phyloP scores from a whole-genome alignment of 2,113 vertebrate genomes.

The Callocephalon fimbriatum region DNA sequence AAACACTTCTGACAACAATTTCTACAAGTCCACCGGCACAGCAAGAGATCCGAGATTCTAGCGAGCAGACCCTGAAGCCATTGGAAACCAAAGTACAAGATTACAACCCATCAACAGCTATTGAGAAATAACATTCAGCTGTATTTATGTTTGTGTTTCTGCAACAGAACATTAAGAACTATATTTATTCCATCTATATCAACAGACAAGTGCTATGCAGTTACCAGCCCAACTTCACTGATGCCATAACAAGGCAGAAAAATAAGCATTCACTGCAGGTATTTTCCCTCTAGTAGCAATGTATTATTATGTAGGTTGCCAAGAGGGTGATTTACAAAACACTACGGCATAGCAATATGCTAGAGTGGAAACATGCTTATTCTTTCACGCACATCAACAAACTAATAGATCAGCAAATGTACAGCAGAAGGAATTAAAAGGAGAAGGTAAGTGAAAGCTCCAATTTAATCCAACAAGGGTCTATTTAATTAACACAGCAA shows the following conservation, averaged over 20 bases:
- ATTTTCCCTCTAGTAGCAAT: conserved; percentile 38
- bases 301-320: conserved; percentile 43
- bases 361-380: conserved; percentile 18
- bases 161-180: conserved; percentile 38
- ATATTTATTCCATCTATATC: conserved; percentile 47
- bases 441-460: conserved; percentile 20
- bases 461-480: background rate
- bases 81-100: conserved; percentile 52
- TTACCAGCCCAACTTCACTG: conserved; percentile 14
- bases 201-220: conserved; percentile 36
- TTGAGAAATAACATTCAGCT: conserved; percentile 45
- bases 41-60: conserved; percentile 85
- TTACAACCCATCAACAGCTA: conserved; percentile 61
- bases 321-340: conserved; percentile 53
- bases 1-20: conserved; percentile 87
- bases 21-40: conserved; percentile 87
- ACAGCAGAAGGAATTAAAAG: background rate
- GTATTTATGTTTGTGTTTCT: conserved; percentile 46
- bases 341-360: conserved; percentile 6
- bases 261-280: conserved; percentile 69
- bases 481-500: background rate
- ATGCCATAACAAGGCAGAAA: conserved; percentile 33
- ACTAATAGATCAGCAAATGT: background rate
- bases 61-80: conserved; percentile 86
- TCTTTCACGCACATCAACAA: conserved; percentile 37